A percentile compares a stretch with the other conserved stretches of the same genome.
Conservation (phyloP, 1,140 invertebrate species). For the Papilio dardanus region DNA sequence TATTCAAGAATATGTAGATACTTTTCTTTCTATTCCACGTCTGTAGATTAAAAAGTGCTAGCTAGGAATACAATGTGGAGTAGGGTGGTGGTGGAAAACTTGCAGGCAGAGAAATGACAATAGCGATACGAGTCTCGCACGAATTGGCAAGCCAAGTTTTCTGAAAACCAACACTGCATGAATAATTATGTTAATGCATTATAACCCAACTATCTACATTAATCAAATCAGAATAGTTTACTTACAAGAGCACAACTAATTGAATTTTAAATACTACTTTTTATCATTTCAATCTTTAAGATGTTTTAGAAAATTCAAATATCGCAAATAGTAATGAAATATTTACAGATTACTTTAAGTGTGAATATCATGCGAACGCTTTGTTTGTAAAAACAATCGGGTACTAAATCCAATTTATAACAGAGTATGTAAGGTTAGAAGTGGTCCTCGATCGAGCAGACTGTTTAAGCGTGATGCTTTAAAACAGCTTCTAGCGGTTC, state of each 20-base stretch:
- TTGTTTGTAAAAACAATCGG: neutral
- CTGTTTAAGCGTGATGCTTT: conserved; percentile 15
- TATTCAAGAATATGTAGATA: conserved; percentile 27
- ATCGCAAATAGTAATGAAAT: neutral
- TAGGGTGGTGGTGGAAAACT: conserved; percentile 24
- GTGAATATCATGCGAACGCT: neutral
- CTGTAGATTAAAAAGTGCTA: conserved; percentile 32
- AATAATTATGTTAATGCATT: conserved; percentile 8
- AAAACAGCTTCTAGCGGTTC: conserved; percentile 12
- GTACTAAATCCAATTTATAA: neutral
- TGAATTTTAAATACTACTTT: too few species aligned
- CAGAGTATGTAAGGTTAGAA: neutral
- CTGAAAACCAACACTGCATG: conserved; percentile 1
- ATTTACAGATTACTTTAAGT: neutral
- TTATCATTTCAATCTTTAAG: too few species aligned
- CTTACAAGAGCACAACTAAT: neutral
- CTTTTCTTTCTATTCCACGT: conserved; percentile 21
- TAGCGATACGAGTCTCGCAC: conserved; percentile 28
- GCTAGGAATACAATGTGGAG: conserved; percentile 25
- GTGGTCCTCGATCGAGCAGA: neutral
- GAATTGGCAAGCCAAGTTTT: conserved; percentile 26
- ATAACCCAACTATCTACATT: neutral
- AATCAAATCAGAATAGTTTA: neutral
- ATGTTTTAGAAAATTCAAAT: too few species aligned
- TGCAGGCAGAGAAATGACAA: conserved; percentile 26